A percentile compares a stretch with the other conserved stretches of the same genome.
These are phyloP conservation scores for Stenopsyche tienmushanensis DNA, from an alignment of 1,140 invertebrate species.

Conservation along the genomic window DNA sequence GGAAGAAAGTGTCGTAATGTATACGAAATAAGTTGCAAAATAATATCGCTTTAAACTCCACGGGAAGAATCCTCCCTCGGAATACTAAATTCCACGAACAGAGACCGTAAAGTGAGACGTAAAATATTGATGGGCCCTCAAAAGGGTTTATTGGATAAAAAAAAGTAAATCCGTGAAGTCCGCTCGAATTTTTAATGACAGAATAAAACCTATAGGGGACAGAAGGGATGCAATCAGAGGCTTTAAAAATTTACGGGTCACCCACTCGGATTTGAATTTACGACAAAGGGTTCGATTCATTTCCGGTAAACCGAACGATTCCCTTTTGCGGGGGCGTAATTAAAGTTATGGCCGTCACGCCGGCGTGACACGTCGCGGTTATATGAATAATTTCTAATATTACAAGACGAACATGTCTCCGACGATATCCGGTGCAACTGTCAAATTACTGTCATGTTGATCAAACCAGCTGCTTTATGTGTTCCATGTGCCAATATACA, in stretches of 20 bases:
- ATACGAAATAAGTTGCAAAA: too few relatives aligned
- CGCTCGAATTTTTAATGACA: slow-evolving; percentile 15
- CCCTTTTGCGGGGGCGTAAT: too few relatives aligned
- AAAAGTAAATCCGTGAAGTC: slow-evolving; percentile 1
- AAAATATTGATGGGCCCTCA: slow-evolving; percentile 19
- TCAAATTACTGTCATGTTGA: background rate
- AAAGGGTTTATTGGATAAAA: slow-evolving; percentile 16
- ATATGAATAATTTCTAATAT: background rate
- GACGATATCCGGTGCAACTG: background rate
- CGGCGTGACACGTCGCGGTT: background rate
- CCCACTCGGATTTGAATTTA: slow-evolving; percentile 4
- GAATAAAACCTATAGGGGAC: slow-evolving; percentile 4
- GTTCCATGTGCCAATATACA: background rate
- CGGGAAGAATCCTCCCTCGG: too few relatives aligned
- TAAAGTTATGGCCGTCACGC: background rate
- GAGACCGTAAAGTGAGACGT: background rate
- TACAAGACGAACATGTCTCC: background rate
- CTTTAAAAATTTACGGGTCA: slow-evolving; percentile 23
- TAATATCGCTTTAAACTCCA: too few relatives aligned
- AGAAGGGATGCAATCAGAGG: background rate
- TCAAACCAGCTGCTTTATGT: background rate
- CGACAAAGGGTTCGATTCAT: background rate
- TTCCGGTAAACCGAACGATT: background rate
- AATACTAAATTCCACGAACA: background rate
- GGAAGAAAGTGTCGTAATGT: too few relatives aligned